A percentile compares a stretch with the other conserved stretches of the same genome.
Conservation (phyloP, 2,797 vertebrate species). For the Alectoris magna region DNA sequence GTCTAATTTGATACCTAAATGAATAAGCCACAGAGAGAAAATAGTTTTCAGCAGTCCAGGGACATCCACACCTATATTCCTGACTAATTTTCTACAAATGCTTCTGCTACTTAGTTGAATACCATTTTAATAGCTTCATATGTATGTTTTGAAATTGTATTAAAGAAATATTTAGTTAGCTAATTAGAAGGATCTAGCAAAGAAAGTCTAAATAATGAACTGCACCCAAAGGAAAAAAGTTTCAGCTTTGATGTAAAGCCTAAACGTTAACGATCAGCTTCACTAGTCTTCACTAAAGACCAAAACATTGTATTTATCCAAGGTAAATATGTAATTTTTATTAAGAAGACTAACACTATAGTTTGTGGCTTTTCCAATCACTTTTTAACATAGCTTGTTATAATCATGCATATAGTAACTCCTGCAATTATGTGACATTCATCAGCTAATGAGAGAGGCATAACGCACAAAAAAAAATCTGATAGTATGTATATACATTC, state of each 20-base stretch:
- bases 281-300: neutral
- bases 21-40: neutral
- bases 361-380: neutral
- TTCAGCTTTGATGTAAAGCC: slow-evolving; percentile 22
- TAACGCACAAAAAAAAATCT: neutral
- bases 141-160: neutral
- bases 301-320: neutral
- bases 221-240: neutral
- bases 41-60: neutral
- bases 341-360: neutral
- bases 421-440: neutral
- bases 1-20: neutral
- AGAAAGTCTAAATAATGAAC: neutral
- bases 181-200: neutral
- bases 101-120: neutral
- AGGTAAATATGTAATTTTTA: neutral
- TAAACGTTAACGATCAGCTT: neutral
- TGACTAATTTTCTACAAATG: neutral
- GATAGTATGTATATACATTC: too few species aligned
- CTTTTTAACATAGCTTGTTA: neutral
- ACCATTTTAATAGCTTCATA: neutral
- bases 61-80: neutral
- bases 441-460: neutral
- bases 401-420: neutral
- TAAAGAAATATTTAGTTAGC: neutral